Base-by-base conservation (phyloP, 1,140 invertebrate genomes). In the Tigriopus japonicus region DNA sequence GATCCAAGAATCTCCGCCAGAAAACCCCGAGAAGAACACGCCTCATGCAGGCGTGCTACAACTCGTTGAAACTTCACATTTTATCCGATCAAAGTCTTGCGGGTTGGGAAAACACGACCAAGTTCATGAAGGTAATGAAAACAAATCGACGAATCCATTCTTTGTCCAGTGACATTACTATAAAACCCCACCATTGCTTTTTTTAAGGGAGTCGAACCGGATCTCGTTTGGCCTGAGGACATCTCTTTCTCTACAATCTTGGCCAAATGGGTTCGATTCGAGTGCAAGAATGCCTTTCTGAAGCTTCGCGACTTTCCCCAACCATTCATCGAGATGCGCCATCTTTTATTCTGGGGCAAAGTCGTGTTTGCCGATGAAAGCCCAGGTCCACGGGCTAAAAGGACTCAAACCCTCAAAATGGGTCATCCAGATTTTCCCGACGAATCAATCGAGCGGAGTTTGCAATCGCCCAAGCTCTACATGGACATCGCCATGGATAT, bases 401-500 rank as follows among this genome's bases (percentile, higher is more conserved):
- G 76, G 63, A 67, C 65, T 14, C 71, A 71, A 63, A 62, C 63
- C 17, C 70, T 81, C 6, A 72, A 77, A 52, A 68, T 79, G 5
- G 73, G 72, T 14, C 66, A 70, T 12, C 76, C 76, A 0, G 78
- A 73, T 72, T 71, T 55, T 21, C 23, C 69, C 6, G 67, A 71
- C 59, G 69, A 70, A 59, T 65, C 63, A 14, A 69, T 82, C 13
- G 71, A 79, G 63, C 69, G 80, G 56, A 88, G 86, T 66, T 91
- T 98, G 85, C 88, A 89, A 15, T 80, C 89, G 0, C 74, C 96
- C 0, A 98, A 98, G 71, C 96, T 93, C 73, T 98, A 94, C 72
- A 91, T 98, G 70, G 94, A 98, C 73, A 79, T 98, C n/a, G 92
- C 88, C 70, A 91, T 87, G 76, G 89, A 93, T 67, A 81, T 91